Conservation (phyloP, 2,113 vertebrate species). For the Petromus typicus region DNA sequence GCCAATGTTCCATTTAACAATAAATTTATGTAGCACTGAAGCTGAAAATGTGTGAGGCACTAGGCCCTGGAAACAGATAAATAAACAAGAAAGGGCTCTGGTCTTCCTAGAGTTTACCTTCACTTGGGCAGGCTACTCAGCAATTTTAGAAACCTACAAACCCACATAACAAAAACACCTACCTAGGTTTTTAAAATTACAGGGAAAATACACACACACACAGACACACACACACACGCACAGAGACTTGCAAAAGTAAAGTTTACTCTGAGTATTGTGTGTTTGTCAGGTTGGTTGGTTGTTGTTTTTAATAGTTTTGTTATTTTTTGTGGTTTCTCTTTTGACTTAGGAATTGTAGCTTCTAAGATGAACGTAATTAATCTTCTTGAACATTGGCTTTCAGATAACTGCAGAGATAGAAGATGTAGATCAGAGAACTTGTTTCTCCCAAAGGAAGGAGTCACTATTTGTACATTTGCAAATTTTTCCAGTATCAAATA, state of each 20-base stretch:
- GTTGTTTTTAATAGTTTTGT: not conserved
- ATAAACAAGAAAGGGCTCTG: not conserved
- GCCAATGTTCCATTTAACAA: not conserved
- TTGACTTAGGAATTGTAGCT: not conserved
- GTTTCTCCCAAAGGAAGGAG: not conserved
- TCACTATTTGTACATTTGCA: not conserved
- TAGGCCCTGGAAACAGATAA: not conserved
- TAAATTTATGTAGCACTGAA: not conserved
- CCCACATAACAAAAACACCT: not conserved
- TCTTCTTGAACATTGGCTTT: not conserved
- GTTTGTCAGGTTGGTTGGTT: not conserved
- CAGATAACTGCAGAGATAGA: not conserved
- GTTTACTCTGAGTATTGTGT: not conserved
- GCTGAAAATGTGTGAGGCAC: not conserved
- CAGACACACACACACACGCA: not conserved
- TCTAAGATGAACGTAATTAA: not conserved
- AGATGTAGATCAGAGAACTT: not conserved
- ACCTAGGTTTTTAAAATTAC: not conserved
- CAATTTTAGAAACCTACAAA: not conserved
- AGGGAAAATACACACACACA: not conserved
- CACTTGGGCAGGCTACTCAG: not conserved
- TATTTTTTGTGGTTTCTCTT: not conserved
- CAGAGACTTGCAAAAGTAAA: not conserved
- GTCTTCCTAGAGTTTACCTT: not conserved
- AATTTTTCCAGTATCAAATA: not conserved